Conservation (phyloP, 2,888 invertebrate species). For the Nephrotoma flavescens region DNA sequence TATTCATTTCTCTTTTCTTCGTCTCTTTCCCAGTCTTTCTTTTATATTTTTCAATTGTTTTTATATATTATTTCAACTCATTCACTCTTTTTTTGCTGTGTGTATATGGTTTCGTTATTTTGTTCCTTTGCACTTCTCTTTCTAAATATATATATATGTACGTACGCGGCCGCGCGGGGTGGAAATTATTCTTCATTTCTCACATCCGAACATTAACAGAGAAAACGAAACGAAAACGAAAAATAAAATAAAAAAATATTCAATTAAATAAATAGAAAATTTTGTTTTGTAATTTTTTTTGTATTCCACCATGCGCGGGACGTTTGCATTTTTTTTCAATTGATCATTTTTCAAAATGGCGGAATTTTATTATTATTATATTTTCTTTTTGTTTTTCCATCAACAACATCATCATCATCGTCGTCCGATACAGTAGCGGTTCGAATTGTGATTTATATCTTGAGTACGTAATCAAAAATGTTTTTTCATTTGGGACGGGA, state of each 20-base stretch:
- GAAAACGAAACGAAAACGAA: not conserved
- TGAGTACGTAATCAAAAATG: conserved; percentile 2
- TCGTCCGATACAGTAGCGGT: not conserved
- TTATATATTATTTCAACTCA: not conserved
- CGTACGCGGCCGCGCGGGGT: not conserved
- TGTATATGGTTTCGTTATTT: not conserved
- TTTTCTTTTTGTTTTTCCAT: not conserved
- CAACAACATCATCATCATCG: not conserved
- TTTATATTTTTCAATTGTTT: not conserved
- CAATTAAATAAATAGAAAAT: conserved; percentile 3
- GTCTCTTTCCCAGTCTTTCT: not conserved
- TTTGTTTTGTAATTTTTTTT: not conserved
- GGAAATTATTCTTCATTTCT: not conserved
- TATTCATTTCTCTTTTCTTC: not conserved
- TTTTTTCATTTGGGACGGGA: conserved; percentile 31
- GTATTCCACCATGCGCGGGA: conserved; percentile 4
- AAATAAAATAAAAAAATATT: not conserved
- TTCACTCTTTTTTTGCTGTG: not conserved
- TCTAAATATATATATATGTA: not conserved
- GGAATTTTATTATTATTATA: not conserved
- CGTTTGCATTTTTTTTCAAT: conserved; percentile 1
- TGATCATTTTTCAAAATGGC: conserved; percentile 7
- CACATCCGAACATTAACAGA: not conserved
- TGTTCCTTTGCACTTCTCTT: not conserved
- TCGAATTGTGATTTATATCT: conserved; percentile 12